Percentiles rank a stretch among this genome's conserved stretches.
These are phyloP conservation scores for Falco punctatus DNA, from an alignment of 2,113 vertebrate genomes.

Conservation along the genomic window DNA sequence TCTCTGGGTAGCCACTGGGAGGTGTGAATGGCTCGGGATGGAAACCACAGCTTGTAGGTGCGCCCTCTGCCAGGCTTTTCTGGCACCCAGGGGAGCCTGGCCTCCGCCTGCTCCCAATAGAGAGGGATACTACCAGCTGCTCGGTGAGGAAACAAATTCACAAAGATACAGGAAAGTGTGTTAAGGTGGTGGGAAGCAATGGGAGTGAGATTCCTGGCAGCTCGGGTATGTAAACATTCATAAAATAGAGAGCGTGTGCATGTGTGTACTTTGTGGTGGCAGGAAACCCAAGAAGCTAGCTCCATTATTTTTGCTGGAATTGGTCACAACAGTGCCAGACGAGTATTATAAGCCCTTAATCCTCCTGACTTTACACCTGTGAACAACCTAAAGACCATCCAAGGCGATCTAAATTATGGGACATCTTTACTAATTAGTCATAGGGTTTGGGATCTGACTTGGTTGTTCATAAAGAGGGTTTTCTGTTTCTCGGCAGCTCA, in stretches of 20 bases:
- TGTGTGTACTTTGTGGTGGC: slow-evolving; percentile 53
- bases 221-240: slow-evolving; percentile 74
- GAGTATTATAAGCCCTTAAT: slow-evolving; percentile 51
- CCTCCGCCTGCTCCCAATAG: slow-evolving; percentile 56
- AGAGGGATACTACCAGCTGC: slow-evolving; percentile 68
- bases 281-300: slow-evolving; percentile 32
- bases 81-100: slow-evolving; percentile 30
- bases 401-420: not conserved
- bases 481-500: not conserved
- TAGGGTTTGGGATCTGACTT: not conserved
- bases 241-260: slow-evolving; percentile 54
- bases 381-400: slow-evolving; percentile 38
- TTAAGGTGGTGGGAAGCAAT: slow-evolving; percentile 64
- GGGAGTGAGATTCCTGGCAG: slow-evolving; percentile 74
- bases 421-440: not conserved
- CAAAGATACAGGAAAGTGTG: slow-evolving; percentile 50
- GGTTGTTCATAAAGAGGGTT: not conserved
- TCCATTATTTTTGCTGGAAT: slow-evolving; percentile 61
- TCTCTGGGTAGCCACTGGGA: slow-evolving; percentile 32
- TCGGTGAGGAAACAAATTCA: slow-evolving; percentile 48
- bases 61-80: slow-evolving; percentile 21
- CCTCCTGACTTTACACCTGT: slow-evolving; percentile 51
- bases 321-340: not conserved
- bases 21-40: slow-evolving; percentile 39
- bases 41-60: slow-evolving; percentile 36